phyloP scores from a whole-genome alignment of 2,113 vertebrate genomes.

The Orycteropus afer region DNA sequence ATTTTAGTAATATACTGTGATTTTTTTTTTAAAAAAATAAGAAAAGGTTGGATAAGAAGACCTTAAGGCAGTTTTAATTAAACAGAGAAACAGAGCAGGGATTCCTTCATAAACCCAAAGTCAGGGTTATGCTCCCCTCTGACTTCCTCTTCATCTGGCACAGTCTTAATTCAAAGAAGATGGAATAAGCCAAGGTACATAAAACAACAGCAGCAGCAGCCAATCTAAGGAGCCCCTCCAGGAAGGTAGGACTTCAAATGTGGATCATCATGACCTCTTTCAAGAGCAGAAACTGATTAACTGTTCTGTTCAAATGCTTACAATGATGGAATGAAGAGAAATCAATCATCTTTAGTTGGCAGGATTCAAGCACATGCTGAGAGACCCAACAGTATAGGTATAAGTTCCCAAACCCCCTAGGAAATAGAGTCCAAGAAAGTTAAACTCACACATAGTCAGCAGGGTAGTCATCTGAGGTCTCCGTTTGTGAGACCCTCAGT shows the following conservation, averaged over 20 bases:
- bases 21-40: conserved; percentile 69
- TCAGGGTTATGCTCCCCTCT: conserved; percentile 70
- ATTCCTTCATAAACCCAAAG: conserved; percentile 77
- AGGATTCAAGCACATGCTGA: conserved; percentile 32
- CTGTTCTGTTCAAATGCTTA: conserved; percentile 54
- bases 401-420: neutral
- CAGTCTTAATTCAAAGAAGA: conserved; percentile 70
- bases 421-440: neutral
- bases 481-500: neutral
- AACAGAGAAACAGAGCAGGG: conserved; percentile 78
- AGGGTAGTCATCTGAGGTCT: neutral
- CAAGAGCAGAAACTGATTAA: conserved; percentile 69
- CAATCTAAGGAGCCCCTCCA: neutral
- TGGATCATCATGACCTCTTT: conserved; percentile 61
- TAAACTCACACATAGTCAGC: neutral
- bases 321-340: conserved; percentile 52
- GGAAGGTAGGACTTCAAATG: conserved; percentile 70
- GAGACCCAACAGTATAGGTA: neutral
- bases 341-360: conserved; percentile 49
- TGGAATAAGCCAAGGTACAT: conserved; percentile 73
- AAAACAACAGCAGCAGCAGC: neutral
- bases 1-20: conserved; percentile 79
- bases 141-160: conserved; percentile 40
- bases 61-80: conserved; percentile 89
- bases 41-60: conserved; percentile 78